Evolutionary conservation across 2,888 invertebrate species (phyloP).

Genomic region (Leptarthrus brevirostris): DNA sequence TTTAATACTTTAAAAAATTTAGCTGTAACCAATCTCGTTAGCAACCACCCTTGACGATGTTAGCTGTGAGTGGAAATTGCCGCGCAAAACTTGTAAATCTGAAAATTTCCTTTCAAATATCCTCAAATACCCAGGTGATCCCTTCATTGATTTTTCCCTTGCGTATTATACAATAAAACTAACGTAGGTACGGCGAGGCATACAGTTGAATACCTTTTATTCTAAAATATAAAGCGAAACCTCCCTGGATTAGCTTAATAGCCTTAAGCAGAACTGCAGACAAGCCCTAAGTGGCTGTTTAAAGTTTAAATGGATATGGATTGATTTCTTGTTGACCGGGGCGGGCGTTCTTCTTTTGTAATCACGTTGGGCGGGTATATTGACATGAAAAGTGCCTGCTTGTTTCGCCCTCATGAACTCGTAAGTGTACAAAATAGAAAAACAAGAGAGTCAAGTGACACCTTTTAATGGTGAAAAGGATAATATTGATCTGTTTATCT

Average conservation of each 20-base stretch:
- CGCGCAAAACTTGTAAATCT: background rate
- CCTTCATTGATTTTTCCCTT: background rate
- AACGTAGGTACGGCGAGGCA: too few relatives aligned
- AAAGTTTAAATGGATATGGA: background rate
- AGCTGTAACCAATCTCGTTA: background rate
- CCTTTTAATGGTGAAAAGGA: too few relatives aligned
- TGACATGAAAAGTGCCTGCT: too few relatives aligned
- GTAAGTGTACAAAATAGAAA: too few relatives aligned
- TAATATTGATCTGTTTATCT: too few relatives aligned
- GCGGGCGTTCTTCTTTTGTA: too few relatives aligned
- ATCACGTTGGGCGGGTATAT: too few relatives aligned
- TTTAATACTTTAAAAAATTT: background rate
- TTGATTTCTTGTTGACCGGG: background rate
- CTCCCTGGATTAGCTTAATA: background rate
- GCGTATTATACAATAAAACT: background rate
- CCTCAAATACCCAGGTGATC: conserved; percentile 1
- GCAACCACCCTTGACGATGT: background rate
- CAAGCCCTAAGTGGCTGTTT: background rate
- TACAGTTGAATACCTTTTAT: background rate
- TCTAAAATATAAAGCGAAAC: background rate
- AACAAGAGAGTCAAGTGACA: too few relatives aligned
- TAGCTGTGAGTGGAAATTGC: background rate
- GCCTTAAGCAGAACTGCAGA: conserved; percentile 3
- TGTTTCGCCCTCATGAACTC: too few relatives aligned
- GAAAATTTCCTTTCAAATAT: background rate